Evolutionary conservation across 2,888 invertebrate species (phyloP), one percentile per base, ranked within the genome.

Genomic region (Boloria euphrosyne): DNA sequence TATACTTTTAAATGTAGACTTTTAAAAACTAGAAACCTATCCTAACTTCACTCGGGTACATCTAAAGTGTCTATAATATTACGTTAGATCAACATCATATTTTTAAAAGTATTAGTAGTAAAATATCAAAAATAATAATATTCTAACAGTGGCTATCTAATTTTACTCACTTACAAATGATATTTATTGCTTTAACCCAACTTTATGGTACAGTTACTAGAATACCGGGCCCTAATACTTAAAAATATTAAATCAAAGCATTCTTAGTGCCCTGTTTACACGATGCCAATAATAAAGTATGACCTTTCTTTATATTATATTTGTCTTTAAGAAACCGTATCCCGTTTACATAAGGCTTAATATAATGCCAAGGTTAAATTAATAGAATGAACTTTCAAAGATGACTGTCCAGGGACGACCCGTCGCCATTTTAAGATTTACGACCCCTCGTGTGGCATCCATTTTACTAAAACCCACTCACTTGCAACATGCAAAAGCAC

Each of bases 401-500:
- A 74, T 74, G 69, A 65, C 74, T 77, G 84, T 80, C 83, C 84
- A 79, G 85, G 83, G 84, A 82, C 75, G 67, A 58, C 70, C 77
- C 80, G 80, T 80, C 82, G 75, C 81, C 79, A 81, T 84, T 83
- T 80, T 77, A 79, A 83, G 83, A 86, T 87, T 85, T 87, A 87
- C 83, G 84, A 82, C 71, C 79, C 73, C 73, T 76, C 73, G 75
- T 73, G 77, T 73, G 78, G 79, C 83, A 83, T 85, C 84, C 82
- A 86, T 86, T 85, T 81, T 80, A 82, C 83, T 83, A 72, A 81
- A 85, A 85, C 79, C 78, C 84, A 81, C 83, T 84, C 81, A 77
- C 80, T 78, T 80, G 82, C 80, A 81, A 88, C 87, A 88, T 82
- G 86, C 82, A 85, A 87, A 87, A 86, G 86, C 86, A 87, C 87